Evolutionary conservation across 2,888 invertebrate genomes (phyloP).

Genomic region (Machimus rusticus): DNA sequence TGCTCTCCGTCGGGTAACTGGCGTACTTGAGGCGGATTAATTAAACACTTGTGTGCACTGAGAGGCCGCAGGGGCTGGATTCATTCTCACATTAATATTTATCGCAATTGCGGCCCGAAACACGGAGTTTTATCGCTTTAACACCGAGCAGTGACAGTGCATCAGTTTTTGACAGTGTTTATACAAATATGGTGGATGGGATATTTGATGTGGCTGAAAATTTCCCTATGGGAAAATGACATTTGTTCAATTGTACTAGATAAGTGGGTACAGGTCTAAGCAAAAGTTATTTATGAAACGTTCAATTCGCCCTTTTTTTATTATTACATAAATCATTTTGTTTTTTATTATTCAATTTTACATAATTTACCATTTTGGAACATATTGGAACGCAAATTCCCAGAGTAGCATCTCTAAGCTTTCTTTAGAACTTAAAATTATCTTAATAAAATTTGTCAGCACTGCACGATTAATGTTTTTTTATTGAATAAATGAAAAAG

Average conservation of each 20-base stretch:
- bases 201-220: conserved; percentile 9
- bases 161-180: conserved; percentile 28
- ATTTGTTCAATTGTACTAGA: background rate
- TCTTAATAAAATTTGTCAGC: too few relatives aligned
- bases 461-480: too few relatives aligned
- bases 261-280: background rate
- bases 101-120: background rate
- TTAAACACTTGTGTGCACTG: background rate
- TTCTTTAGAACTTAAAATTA: too few relatives aligned
- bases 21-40: background rate
- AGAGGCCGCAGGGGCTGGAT: background rate
- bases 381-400: too few relatives aligned
- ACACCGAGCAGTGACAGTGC: conserved; percentile 7
- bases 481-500: too few relatives aligned
- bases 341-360: too few relatives aligned
- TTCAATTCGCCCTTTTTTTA: too few relatives aligned
- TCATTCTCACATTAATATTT: background rate
- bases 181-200: conserved; percentile 37
- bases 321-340: too few relatives aligned
- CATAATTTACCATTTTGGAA: too few relatives aligned
- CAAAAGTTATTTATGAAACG: background rate
- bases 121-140: background rate
- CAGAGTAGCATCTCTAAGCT: too few relatives aligned
- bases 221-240: background rate
- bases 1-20: background rate